Evolutionary conservation across 2,888 invertebrate species (phyloP).

Genomic region (Oscheius sp.): DNA sequence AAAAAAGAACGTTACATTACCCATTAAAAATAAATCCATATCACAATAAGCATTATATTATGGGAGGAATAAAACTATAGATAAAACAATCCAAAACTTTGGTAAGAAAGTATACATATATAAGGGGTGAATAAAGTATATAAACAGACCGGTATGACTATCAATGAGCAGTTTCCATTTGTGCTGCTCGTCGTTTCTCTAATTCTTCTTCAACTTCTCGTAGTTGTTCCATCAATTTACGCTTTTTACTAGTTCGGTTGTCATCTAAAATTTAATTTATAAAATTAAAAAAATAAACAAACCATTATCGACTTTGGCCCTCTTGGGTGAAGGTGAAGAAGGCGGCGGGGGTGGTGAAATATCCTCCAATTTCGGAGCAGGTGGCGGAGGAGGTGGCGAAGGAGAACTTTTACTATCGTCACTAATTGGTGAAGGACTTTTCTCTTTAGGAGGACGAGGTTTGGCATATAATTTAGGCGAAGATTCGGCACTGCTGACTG

Average conservation of each 20-base stretch:
- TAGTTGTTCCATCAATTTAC: conserved; percentile 19
- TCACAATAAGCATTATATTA: conserved; percentile 2
- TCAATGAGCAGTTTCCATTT: conserved; percentile 1
- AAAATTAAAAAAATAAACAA: not conserved
- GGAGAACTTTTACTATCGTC: conserved; percentile 4
- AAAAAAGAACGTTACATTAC: not conserved
- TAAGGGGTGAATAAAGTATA: not conserved
- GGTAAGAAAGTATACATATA: not conserved
- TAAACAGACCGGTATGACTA: conserved; percentile 11
- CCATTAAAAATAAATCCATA: conserved; percentile 5
- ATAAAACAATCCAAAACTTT: conserved; percentile 4
- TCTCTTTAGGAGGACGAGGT: not conserved
- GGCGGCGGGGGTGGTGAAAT: not conserved
- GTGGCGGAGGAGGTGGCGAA: conserved; percentile 15
- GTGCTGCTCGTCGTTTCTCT: conserved; percentile 5
- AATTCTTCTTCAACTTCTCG: conserved; percentile 30
- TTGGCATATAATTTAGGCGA: not conserved
- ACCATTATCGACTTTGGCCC: not conserved
- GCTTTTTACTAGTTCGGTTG: not conserved
- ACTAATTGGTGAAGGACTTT: conserved; percentile 23
- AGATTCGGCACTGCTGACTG: not conserved
- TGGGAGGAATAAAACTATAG: not conserved
- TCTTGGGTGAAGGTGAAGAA: conserved; percentile 8
- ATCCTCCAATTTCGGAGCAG: conserved; percentile 3
- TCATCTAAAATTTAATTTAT: conserved; percentile 1